These are phyloP conservation scores for Drosophila infuscata DNA, from an alignment of 2,888 invertebrate species.

Conservation along the genomic window DNA sequence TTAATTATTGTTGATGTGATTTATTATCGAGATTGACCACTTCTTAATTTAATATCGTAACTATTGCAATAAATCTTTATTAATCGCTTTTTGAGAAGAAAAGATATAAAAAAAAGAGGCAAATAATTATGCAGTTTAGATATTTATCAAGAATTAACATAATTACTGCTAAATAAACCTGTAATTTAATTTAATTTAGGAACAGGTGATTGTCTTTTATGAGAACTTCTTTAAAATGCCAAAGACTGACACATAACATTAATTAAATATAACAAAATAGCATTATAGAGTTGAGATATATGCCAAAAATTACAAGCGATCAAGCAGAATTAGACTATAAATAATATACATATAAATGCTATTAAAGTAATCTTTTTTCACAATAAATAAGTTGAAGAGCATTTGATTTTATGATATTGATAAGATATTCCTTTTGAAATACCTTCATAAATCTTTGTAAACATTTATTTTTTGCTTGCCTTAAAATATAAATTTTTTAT, in stretches of 20 bases:
- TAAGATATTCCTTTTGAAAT: neutral
- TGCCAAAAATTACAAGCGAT: neutral
- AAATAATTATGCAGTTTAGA: neutral
- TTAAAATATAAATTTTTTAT: neutral
- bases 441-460: neutral
- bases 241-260: neutral
- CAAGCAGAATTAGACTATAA: neutral
- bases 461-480: neutral
- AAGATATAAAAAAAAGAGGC: neutral
- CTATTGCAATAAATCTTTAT: neutral
- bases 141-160: neutral
- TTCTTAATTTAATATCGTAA: neutral
- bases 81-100: neutral
- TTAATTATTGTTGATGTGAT: conserved; percentile 7
- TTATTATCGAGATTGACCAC: neutral
- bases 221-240: no score
- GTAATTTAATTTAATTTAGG: neutral
- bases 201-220: neutral
- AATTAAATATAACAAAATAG: neutral
- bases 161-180: neutral
- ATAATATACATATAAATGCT: neutral
- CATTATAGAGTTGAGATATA: neutral
- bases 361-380: neutral
- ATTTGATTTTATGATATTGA: neutral
- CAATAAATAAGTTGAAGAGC: neutral